Conservation (phyloP, 92 coral and sea anemone genomes). For the Parazoanthus atlanticus region DNA sequence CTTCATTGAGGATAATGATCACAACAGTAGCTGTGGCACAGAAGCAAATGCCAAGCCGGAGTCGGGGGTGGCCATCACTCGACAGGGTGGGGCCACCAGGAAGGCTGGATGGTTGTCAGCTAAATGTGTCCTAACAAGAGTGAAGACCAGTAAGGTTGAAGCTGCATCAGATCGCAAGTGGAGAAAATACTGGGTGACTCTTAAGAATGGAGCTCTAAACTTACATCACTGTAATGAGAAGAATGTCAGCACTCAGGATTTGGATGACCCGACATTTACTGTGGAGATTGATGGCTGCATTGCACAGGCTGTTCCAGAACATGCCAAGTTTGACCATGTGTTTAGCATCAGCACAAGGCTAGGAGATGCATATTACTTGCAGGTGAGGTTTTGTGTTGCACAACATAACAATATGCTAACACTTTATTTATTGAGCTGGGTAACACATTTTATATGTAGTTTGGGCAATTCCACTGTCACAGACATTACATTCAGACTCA, state of each 20-base stretch:
- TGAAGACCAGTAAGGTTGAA: constrained; percentile 80
- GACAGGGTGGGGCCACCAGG: constrained; percentile 96
- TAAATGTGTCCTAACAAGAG: constrained; percentile 86
- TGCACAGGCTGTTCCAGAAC: constrained; percentile 99
- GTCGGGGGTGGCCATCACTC: constrained; percentile 89
- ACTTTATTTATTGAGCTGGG: too few species aligned
- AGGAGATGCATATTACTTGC: constrained; percentile 96
- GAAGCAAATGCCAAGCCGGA: constrained; percentile 78
- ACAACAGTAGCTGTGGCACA: constrained; percentile 71
- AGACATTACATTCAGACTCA: too few species aligned
- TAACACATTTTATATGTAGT: not conserved
- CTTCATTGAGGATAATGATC: constrained; percentile 76
- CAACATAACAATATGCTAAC: too few species aligned
- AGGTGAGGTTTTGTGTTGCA: constrained; percentile 54
- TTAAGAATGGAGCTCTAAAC: constrained; percentile 82
- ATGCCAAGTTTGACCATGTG: constrained; percentile 94
- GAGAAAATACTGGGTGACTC: constrained; percentile 97
- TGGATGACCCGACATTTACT: constrained; percentile 77
- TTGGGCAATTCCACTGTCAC: not conserved
- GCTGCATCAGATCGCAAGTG: constrained; percentile 89
- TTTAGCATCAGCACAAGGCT: constrained; percentile 93
- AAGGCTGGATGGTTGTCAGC: constrained; percentile 97
- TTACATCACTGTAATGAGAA: constrained; percentile 94
- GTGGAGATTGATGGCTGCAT: constrained; percentile 92
- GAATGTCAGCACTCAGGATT: constrained; percentile 92